Conservation (phyloP, 2,888 invertebrate species). For the Opisthograptis luteolata region DNA sequence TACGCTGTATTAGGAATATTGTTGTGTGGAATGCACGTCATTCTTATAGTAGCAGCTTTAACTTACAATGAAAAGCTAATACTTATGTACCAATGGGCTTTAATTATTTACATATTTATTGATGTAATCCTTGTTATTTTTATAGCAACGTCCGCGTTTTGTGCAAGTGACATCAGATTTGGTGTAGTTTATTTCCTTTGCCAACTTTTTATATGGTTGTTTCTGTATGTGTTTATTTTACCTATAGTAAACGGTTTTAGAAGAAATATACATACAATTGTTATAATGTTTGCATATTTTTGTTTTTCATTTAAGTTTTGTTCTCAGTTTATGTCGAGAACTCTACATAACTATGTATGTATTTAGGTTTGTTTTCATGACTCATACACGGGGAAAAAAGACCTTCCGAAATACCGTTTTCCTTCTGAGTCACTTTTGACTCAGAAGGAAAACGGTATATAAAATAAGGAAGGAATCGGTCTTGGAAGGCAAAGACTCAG, state of each 20-base stretch:
- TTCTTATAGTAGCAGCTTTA: conserved; percentile 51
- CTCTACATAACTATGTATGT: no score
- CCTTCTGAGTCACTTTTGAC: no score
- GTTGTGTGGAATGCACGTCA: conserved; percentile 44
- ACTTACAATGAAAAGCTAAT: conserved; percentile 56
- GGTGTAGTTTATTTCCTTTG: conserved; percentile 36
- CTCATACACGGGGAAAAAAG: no score
- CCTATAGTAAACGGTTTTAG: conserved; percentile 63
- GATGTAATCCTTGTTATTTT: conserved; percentile 43
- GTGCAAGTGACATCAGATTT: conserved; percentile 15
- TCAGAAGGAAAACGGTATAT: no score
- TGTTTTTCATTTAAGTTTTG: no score
- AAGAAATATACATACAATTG: conserved; percentile 58
- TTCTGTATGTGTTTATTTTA: conserved; percentile 48
- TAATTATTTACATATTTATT: conserved; percentile 45
- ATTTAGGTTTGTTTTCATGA: no score
- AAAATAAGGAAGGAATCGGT: no score
- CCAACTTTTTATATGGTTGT: conserved; percentile 49
- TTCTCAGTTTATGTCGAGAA: no score
- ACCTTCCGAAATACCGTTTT: no score
- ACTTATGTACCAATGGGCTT: conserved; percentile 57
- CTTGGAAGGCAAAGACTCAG: no score
- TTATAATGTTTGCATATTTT: conserved; percentile 42
- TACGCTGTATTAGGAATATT: conserved; percentile 53
- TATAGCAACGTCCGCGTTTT: conserved; percentile 37